These are phyloP conservation scores for Tautogolabrus adspersus DNA, from an alignment of 2,113 vertebrate species.

Conservation along the genomic window DNA sequence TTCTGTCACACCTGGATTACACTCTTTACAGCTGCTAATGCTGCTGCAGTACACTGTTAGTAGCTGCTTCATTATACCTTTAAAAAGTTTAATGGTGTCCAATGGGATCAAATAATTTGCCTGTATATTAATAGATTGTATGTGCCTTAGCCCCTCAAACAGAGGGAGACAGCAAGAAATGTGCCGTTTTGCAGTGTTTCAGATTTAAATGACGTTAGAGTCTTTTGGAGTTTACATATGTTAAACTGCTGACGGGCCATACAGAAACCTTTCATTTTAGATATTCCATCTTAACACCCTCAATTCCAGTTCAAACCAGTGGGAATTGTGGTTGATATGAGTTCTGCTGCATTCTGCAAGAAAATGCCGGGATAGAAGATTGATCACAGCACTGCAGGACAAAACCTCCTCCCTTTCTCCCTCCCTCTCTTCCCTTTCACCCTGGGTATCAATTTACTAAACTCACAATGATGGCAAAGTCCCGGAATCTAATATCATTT, in stretches of 20 bases:
- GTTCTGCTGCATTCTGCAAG: slow-evolving; percentile 17
- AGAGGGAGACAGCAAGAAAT: neutral
- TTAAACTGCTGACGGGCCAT: neutral
- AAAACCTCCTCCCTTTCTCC: slow-evolving; percentile 19
- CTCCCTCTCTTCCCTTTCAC: slow-evolving; percentile 1
- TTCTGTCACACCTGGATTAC: slow-evolving; percentile 10
- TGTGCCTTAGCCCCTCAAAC: neutral
- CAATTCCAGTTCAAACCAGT: slow-evolving; percentile 19
- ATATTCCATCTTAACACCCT: slow-evolving; percentile 32
- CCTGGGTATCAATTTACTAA: slow-evolving; percentile 44
- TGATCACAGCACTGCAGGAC: slow-evolving; percentile 41
- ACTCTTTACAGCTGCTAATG: neutral
- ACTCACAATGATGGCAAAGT: slow-evolving; percentile 13
- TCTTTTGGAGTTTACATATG: neutral
- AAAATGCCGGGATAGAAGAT: slow-evolving; percentile 33
- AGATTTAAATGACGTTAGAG: slow-evolving; percentile 20
- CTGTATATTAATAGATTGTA: slow-evolving; percentile 19
- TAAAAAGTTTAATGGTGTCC: slow-evolving; percentile 31
- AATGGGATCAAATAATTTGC: slow-evolving; percentile 18
- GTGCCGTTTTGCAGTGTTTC: neutral
- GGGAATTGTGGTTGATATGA: slow-evolving; percentile 20
- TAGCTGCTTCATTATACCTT: slow-evolving; percentile 14
- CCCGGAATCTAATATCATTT: slow-evolving; percentile 40
- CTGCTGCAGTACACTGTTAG: neutral
- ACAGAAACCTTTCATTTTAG: slow-evolving; percentile 15